A percentile compares a stretch with the other conserved stretches of the same genome.
Evolutionary conservation across 2,888 invertebrate genomes (phyloP).

Genomic region (Gastracanthus pulcherrimus): DNA sequence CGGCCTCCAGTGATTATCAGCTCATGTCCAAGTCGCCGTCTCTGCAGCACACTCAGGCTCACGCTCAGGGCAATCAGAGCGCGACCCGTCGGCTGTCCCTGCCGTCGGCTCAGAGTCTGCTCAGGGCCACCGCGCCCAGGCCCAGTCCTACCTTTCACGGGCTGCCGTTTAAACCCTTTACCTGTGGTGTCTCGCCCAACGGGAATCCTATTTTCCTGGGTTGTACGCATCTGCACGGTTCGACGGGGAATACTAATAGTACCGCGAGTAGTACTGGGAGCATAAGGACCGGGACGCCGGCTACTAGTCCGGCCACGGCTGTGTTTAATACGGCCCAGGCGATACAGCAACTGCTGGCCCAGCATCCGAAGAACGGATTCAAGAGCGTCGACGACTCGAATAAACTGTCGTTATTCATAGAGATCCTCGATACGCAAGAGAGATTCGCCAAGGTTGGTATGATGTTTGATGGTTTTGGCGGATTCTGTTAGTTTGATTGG

Average conservation of each 20-base stretch:
- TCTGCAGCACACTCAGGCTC: constrained; percentile 50
- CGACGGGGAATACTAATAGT: constrained; percentile 56
- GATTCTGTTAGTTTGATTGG: no score
- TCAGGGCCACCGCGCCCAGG: constrained; percentile 78
- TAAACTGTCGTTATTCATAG: constrained; percentile 88
- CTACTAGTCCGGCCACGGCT: constrained; percentile 72
- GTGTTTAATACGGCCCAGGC: constrained; percentile 82
- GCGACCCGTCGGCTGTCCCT: constrained; percentile 80
- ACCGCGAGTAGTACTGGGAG: constrained; percentile 68
- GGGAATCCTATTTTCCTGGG: constrained; percentile 78
- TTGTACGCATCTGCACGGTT: constrained; percentile 78
- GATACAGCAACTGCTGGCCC: constrained; percentile 83
- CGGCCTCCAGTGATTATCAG: constrained; percentile 83
- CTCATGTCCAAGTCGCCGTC: constrained; percentile 78
- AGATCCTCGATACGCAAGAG: constrained; percentile 90
- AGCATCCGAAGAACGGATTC: constrained; percentile 86
- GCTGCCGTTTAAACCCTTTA: constrained; percentile 76
- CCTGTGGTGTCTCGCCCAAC: constrained; percentile 76
- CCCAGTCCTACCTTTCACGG: constrained; percentile 79
- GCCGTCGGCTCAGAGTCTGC: constrained; percentile 79
- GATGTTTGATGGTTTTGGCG: no score
- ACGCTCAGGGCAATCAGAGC: constrained; percentile 78
- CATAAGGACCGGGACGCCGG: constrained; percentile 70
- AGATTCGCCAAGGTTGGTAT: constrained; percentile 88
- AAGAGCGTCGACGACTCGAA: constrained; percentile 88